Conservation (phyloP, 2,113 vertebrate genomes). For the Sterna hirundo region DNA sequence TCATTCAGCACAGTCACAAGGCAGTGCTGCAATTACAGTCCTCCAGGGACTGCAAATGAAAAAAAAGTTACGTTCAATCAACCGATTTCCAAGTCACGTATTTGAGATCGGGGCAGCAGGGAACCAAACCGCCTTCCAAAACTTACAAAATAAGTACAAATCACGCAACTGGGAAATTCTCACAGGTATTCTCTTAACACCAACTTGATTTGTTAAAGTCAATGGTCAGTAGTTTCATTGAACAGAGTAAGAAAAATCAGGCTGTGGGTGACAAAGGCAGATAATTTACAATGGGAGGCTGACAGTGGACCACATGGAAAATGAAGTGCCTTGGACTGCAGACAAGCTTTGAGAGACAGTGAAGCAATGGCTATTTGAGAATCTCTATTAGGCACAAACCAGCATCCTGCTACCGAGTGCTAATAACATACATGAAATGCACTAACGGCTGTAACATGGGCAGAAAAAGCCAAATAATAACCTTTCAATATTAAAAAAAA, state of each 20-base stretch:
- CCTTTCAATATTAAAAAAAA: background rate
- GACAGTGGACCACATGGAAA: background rate
- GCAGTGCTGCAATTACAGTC: background rate
- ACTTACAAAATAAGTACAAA: background rate
- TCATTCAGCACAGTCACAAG: background rate
- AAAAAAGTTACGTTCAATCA: background rate
- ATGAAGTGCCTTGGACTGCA: background rate
- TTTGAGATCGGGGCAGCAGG: background rate
- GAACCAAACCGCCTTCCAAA: background rate
- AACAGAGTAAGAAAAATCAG: background rate
- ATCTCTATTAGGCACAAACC: background rate
- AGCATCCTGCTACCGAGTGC: background rate
- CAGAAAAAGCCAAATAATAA: background rate
- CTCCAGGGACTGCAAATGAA: background rate
- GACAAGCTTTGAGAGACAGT: background rate
- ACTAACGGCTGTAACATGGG: background rate
- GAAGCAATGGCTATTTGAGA: slow-evolving; percentile 4
- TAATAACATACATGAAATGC: background rate
- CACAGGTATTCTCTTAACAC: background rate
- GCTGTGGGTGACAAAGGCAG: background rate
- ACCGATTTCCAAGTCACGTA: background rate
- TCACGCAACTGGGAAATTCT: background rate
- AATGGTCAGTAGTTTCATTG: background rate
- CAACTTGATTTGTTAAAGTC: background rate
- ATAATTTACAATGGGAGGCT: background rate